These are phyloP conservation scores for Chymomyza procnemis DNA, from an alignment of 2,888 invertebrate genomes.

Conservation along the genomic window DNA sequence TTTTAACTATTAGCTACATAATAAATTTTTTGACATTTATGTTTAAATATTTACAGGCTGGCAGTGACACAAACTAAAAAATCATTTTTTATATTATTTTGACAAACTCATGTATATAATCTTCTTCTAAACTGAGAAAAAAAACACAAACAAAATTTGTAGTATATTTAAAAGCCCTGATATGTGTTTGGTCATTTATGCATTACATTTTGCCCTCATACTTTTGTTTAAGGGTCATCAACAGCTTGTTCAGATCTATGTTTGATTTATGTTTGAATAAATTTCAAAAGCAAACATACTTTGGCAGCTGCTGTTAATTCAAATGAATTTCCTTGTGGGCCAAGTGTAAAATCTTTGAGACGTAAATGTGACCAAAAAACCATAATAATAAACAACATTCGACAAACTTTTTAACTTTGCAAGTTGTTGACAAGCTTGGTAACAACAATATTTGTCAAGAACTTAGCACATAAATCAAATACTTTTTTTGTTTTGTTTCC, in stretches of 20 bases:
- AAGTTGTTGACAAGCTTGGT: neutral
- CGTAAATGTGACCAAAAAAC: neutral
- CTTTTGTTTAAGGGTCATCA: constrained; percentile 7
- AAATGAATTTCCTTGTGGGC: neutral
- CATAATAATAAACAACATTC: too few species aligned
- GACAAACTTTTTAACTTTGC: neutral
- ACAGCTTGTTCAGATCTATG: constrained; percentile 49
- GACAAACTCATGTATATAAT: too few species aligned
- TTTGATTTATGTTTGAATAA: constrained; percentile 52
- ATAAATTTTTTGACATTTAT: too few species aligned
- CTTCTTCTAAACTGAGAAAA: too few species aligned
- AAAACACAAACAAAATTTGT: neutral
- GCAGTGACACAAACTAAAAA: too few species aligned
- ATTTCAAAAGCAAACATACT: constrained; percentile 43
- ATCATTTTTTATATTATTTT: too few species aligned
- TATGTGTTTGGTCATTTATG: constrained; percentile 32
- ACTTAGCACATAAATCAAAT: constrained; percentile 68
- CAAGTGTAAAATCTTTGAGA: neutral
- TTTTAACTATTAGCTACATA: too few species aligned
- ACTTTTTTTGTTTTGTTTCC: constrained; percentile 17
- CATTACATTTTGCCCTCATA: too few species aligned
- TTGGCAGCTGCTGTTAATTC: neutral
- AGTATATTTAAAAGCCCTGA: neutral
- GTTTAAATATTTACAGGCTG: too few species aligned
- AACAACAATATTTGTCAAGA: neutral